Percentiles rank a stretch among this genome's conserved stretches.
phyloP scores from a whole-genome alignment of 2,113 vertebrate species.

The Arvicanthis niloticus region DNA sequence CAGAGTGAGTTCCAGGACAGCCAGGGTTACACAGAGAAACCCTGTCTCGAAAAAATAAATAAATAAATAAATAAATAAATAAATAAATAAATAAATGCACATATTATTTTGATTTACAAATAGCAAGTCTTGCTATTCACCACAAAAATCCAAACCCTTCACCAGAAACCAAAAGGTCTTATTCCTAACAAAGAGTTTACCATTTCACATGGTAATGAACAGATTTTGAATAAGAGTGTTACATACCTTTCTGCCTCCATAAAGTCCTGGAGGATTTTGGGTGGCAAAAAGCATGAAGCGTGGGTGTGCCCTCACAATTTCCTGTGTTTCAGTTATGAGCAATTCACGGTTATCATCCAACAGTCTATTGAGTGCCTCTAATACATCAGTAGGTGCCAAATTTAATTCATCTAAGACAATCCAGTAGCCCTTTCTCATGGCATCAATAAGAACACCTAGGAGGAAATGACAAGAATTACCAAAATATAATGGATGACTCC shows the following conservation, averaged over 20 bases:
- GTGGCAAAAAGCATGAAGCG: conserved; percentile 99
- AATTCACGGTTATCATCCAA: conserved; percentile 98
- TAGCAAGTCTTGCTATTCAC: not conserved
- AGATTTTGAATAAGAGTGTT: not conserved
- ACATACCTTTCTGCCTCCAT: conserved; percentile 97
- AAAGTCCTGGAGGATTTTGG: conserved; percentile 98
- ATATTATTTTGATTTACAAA: not conserved
- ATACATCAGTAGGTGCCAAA: conserved; percentile 97
- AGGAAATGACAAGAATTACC: conserved; percentile 49
- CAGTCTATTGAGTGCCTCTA: conserved; percentile 97
- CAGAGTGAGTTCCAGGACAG: no score
- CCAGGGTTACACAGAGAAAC: no score
- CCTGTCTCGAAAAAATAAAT: not conserved
- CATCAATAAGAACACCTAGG: conserved; percentile 95
- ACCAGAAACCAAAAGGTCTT: not conserved
- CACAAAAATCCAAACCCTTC: conserved; percentile 34
- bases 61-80: not conserved
- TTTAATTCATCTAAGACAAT: conserved; percentile 98
- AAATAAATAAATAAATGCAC: not conserved
- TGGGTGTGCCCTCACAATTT: conserved; percentile 96
- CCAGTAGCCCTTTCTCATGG: conserved; percentile 99
- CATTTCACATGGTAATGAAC: not conserved
- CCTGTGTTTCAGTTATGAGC: conserved; percentile 97
- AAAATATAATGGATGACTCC: not conserved
- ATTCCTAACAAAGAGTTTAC: not conserved